Percentiles rank a stretch among this genome's conserved stretches.
Evolutionary conservation across 1,140 invertebrate species (phyloP).

Genomic region (Meloidogyne chitwoodi): DNA sequence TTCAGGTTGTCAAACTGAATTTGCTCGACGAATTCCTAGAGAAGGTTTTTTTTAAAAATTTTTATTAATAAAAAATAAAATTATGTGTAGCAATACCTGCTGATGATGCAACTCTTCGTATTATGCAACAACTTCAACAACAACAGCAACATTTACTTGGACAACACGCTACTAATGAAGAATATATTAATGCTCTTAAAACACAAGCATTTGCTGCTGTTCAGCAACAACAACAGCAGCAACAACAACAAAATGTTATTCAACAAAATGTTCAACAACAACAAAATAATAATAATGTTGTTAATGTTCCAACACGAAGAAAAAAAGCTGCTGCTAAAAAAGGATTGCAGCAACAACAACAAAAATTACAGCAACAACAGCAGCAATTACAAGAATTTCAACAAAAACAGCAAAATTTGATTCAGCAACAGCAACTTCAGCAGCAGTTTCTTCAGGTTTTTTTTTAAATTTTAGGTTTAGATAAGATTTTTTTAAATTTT

Average conservation of each 20-base stretch:
- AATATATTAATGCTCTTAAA: conserved; percentile 22
- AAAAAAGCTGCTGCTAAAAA: conserved; percentile 33
- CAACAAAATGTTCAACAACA: background rate
- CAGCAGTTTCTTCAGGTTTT: background rate
- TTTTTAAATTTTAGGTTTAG: background rate
- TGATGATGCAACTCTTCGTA: conserved; percentile 16
- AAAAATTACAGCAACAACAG: background rate
- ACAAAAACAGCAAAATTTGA: conserved; percentile 20
- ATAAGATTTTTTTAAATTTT: background rate
- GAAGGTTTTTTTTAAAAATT: conserved; percentile 18
- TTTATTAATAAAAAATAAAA: background rate
- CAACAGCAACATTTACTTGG: conserved; percentile 22
- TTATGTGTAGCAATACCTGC: conserved; percentile 20
- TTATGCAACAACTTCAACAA: conserved; percentile 28
- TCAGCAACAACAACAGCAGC: conserved; percentile 12
- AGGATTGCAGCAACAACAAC: conserved; percentile 21
- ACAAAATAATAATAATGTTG: background rate
- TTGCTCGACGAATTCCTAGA: conserved; percentile 16
- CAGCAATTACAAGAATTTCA: background rate
- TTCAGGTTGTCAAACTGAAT: conserved; percentile 34
- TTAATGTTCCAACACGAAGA: conserved; percentile 12
- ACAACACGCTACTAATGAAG: conserved; percentile 3
- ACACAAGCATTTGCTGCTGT: conserved; percentile 26
- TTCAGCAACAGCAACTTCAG: conserved; percentile 11
- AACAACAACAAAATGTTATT: background rate